These are phyloP conservation scores for Heliconius hortense DNA, from an alignment of 2,888 invertebrate species.

Conservation along the genomic window DNA sequence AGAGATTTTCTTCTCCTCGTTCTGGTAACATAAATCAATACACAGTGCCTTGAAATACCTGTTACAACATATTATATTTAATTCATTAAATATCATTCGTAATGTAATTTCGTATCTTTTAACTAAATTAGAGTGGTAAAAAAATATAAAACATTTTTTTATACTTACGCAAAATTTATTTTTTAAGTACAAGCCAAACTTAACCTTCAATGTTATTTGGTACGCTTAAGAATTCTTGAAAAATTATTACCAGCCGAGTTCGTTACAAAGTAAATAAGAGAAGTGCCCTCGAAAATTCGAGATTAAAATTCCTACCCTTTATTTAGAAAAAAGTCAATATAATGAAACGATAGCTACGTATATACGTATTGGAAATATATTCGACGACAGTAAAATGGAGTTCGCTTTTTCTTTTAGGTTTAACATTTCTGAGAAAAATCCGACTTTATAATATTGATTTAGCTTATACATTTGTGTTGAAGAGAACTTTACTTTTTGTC, in stretches of 20 bases:
- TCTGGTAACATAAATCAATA: no score
- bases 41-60: no score
- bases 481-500: no score
- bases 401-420: constrained; percentile 33
- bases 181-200: constrained; percentile 1
- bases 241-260: constrained; percentile 34
- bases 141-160: no score
- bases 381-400: constrained; percentile 41
- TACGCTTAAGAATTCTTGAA: constrained; percentile 26
- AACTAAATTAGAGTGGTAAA: no score
- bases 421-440: constrained; percentile 19
- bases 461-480: background rate
- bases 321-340: constrained; percentile 46
- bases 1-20: no score
- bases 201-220: constrained; percentile 18
- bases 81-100: no score
- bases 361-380: constrained; percentile 43
- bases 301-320: constrained; percentile 46
- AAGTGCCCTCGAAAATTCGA: constrained; percentile 41
- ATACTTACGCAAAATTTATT: background rate
- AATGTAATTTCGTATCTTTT: no score
- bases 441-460: constrained; percentile 11
- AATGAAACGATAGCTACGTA: constrained; percentile 44
- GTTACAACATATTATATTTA: no score
- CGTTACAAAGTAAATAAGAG: constrained; percentile 48